A percentile compares a stretch with the other conserved stretches of the same genome.
These are phyloP conservation scores for Caenorhabditis imperialis DNA, from an alignment of 2,888 invertebrate genomes.

Conservation along the genomic window DNA sequence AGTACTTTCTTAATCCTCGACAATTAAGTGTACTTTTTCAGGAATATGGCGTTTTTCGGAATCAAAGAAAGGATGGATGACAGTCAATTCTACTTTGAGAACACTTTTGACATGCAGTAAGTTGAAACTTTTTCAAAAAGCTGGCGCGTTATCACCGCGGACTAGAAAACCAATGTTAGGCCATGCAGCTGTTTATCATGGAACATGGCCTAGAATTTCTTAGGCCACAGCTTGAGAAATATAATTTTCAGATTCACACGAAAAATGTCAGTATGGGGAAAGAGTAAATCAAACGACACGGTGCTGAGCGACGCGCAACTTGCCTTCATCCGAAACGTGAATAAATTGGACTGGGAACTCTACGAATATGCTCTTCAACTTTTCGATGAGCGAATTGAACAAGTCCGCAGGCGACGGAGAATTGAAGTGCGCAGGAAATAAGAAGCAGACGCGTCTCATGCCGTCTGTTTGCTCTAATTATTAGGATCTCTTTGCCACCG, in stretches of 20 bases:
- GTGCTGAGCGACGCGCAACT: conserved; percentile 86
- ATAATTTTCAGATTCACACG: conserved; percentile 81
- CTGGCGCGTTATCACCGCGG: no score
- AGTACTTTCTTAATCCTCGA: background rate
- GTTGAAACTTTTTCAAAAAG: conserved; percentile 5
- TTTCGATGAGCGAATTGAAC: conserved; percentile 84
- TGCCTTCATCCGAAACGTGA: conserved; percentile 82
- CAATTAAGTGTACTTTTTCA: conserved; percentile 26
- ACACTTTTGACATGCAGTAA: conserved; percentile 87
- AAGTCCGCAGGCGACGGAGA: conserved; percentile 14
- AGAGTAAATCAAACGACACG: conserved; percentile 87
- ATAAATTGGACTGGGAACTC: conserved; percentile 91
- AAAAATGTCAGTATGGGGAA: conserved; percentile 72
- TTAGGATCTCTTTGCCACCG: conserved; percentile 38
- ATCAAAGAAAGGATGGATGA: conserved; percentile 92
- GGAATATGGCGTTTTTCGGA: conserved; percentile 94
- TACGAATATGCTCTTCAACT: conserved; percentile 93
- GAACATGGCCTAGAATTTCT: no score
- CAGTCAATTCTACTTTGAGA: conserved; percentile 85
- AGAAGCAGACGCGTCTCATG: conserved; percentile 10
- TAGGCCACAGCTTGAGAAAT: background rate
- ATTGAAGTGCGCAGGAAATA: conserved; percentile 15
- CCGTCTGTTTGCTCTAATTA: conserved; percentile 45
- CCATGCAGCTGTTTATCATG: no score
- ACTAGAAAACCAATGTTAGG: no score